phyloP scores from a whole-genome alignment of 2,113 vertebrate species.

The Ctenomys sociabilis region DNA sequence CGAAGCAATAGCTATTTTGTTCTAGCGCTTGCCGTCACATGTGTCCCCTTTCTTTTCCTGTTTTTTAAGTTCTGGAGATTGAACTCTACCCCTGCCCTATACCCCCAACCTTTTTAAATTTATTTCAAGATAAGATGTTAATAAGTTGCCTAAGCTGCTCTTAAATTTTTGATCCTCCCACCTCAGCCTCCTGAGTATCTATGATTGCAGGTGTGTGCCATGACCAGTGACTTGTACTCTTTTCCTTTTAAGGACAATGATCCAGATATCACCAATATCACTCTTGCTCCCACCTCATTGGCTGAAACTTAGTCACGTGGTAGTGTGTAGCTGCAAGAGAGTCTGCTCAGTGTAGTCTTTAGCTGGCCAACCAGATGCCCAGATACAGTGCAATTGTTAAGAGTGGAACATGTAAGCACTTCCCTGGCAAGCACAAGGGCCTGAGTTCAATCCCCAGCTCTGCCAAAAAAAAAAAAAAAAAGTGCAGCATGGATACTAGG shows the following conservation, averaged over 20 bases:
- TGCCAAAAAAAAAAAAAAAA: too few species aligned
- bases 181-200: background rate
- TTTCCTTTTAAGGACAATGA: background rate
- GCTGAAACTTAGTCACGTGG: background rate
- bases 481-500: background rate
- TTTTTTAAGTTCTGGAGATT: background rate
- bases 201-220: background rate
- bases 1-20: background rate
- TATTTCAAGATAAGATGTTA: background rate
- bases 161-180: background rate
- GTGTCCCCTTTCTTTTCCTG: background rate
- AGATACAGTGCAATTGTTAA: background rate
- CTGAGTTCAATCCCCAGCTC: too few species aligned
- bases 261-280: background rate
- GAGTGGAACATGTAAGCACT: background rate
- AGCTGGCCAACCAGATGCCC: background rate
- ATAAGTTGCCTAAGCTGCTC: background rate
- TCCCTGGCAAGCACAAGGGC: too few species aligned
- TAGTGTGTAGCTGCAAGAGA: background rate
- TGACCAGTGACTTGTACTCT: background rate
- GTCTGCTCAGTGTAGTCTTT: background rate
- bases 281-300: background rate
- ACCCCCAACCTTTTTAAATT: background rate
- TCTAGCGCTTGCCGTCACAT: background rate
- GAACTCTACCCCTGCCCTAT: background rate